phyloP scores from a whole-genome alignment of 2,113 vertebrate species.

The Gymnarchus niloticus region DNA sequence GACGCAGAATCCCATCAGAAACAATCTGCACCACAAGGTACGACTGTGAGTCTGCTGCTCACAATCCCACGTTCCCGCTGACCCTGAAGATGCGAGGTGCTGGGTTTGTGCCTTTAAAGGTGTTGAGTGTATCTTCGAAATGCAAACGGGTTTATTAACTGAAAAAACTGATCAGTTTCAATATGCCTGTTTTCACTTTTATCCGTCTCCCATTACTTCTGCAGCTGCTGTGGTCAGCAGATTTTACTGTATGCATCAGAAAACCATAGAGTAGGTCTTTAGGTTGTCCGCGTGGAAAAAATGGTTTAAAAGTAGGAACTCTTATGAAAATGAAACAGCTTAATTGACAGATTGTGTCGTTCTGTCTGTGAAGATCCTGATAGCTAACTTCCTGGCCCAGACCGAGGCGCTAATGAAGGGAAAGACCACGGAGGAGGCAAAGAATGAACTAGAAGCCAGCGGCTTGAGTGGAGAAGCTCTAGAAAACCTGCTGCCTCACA shows the following conservation, averaged over 20 bases:
- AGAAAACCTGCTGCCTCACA: constrained; percentile 88
- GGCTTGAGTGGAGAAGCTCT: constrained; percentile 69
- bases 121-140: neutral
- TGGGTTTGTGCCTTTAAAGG: neutral
- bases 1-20: constrained; percentile 84
- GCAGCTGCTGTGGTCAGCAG: neutral
- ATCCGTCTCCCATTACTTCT: too few relatives aligned
- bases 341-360: neutral
- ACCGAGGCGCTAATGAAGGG: constrained; percentile 96
- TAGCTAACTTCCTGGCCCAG: constrained; percentile 92
- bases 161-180: neutral
- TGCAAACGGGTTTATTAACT: neutral
- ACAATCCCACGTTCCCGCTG: neutral
- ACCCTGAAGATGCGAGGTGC: neutral
- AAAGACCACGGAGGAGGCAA: constrained; percentile 78
- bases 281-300: too few relatives aligned
- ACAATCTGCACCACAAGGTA: constrained; percentile 91
- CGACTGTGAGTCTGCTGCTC: neutral
- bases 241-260: neutral
- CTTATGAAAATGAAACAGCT: neutral
- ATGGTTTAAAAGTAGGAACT: too few relatives aligned
- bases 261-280: too few relatives aligned
- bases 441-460: constrained; percentile 69
- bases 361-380: constrained; percentile 71
- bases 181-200: neutral